phyloP scores from a whole-genome alignment of 1,140 invertebrate species.

The Apis dorsata region DNA sequence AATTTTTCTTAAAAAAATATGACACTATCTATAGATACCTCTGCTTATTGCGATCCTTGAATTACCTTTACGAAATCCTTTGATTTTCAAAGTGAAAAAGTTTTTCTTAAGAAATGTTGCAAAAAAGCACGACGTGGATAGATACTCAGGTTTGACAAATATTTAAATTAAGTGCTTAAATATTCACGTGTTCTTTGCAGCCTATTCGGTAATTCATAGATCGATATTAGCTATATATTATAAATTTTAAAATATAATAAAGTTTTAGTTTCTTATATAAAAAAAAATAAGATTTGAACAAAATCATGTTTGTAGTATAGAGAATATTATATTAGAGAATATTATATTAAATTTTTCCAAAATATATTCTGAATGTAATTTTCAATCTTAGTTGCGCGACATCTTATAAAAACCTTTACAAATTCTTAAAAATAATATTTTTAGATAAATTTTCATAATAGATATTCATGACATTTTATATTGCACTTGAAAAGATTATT shows the following conservation, averaged over 20 bases:
- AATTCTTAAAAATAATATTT: slow-evolving; percentile 73
- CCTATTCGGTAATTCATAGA: slow-evolving; percentile 55
- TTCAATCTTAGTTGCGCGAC: slow-evolving; percentile 51
- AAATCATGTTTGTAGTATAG: slow-evolving; percentile 1
- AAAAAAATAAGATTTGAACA: neutral
- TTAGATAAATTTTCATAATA: slow-evolving; percentile 69
- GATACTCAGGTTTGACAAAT: slow-evolving; percentile 71
- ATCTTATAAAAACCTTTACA: slow-evolving; percentile 51
- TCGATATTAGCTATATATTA: slow-evolving; percentile 31
- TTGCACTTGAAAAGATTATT: slow-evolving; percentile 70
- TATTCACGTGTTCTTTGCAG: slow-evolving; percentile 73
- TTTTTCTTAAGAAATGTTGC: slow-evolving; percentile 54
- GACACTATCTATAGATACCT: slow-evolving; percentile 66
- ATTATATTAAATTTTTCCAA: neutral
- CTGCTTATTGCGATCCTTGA: slow-evolving; percentile 55
- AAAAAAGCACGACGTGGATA: slow-evolving; percentile 73
- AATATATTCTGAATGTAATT: slow-evolving; percentile 9
- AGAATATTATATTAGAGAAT: neutral
- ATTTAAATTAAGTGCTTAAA: slow-evolving; percentile 68
- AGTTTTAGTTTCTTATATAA: slow-evolving; percentile 5
- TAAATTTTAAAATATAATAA: neutral
- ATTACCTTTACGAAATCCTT: slow-evolving; percentile 59
- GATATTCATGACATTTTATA: slow-evolving; percentile 62
- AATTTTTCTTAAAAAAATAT: slow-evolving; percentile 70
- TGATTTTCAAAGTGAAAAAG: slow-evolving; percentile 60